Conservation (phyloP, 1,140 invertebrate species). For the Aphidius ervi region DNA sequence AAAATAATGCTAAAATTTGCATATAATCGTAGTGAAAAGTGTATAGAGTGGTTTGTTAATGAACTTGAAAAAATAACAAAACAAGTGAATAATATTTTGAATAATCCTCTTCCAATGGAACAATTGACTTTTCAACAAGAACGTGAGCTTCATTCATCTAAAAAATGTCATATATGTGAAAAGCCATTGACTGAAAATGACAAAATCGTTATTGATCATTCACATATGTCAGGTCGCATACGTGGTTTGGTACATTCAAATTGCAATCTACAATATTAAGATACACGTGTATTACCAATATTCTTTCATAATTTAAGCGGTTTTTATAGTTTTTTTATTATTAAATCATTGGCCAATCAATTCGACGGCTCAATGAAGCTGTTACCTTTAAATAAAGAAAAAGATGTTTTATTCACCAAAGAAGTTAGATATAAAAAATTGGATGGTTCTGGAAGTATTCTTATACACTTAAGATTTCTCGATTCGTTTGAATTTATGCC, state of each 20-base stretch:
- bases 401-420: neutral
- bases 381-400: neutral
- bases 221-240: neutral
- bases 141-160: too few species aligned
- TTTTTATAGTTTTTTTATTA: constrained; percentile 11
- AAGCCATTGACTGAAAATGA: too few species aligned
- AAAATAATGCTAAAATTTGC: constrained; percentile 17
- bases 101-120: too few species aligned
- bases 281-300: neutral
- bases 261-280: constrained; percentile 23
- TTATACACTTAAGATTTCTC: neutral
- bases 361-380: neutral
- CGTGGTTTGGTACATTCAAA: neutral
- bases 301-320: constrained; percentile 17
- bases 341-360: neutral
- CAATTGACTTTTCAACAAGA: too few species aligned
- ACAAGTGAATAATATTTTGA: neutral
- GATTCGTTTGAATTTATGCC: constrained; percentile 5
- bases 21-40: constrained; percentile 31
- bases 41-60: constrained; percentile 32
- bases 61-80: neutral
- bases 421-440: neutral
- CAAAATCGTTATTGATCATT: too few species aligned
- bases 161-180: too few species aligned
- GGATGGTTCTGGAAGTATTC: neutral